Conservation (phyloP, 2,797 vertebrate species). For the Pagetopsis macropterus region DNA sequence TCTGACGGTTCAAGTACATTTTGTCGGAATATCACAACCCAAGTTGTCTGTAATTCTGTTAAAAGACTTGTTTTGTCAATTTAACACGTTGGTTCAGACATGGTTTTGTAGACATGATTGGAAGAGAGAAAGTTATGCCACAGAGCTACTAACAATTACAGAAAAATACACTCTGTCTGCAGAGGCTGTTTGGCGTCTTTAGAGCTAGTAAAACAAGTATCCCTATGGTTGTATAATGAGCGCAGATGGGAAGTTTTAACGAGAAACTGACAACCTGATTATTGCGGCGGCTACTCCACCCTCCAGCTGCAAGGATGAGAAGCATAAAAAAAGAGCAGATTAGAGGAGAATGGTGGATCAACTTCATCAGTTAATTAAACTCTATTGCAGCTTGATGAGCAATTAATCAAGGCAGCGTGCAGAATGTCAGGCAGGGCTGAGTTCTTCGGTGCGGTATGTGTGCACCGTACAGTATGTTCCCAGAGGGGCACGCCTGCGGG, state of each 20-base stretch:
- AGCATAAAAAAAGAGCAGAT: constrained; percentile 70
- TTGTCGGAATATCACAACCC: constrained; percentile 1
- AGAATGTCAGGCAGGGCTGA: constrained; percentile 73
- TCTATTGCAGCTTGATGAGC: constrained; percentile 84
- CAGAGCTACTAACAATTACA: constrained; percentile 37
- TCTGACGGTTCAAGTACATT: constrained; percentile 13
- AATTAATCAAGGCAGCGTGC: constrained; percentile 84
- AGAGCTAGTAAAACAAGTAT: constrained; percentile 61
- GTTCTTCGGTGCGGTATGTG: constrained; percentile 58
- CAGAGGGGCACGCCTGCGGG: constrained; percentile 53
- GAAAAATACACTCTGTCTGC: constrained; percentile 22
- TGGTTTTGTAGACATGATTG: constrained; percentile 38
- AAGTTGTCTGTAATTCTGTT: constrained; percentile 2
- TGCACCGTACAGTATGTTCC: constrained; percentile 58
- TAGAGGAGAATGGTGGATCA: constrained; percentile 78
- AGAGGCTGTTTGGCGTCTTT: constrained; percentile 60
- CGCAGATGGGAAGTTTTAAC: constrained; percentile 71
- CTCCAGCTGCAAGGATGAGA: constrained; percentile 77
- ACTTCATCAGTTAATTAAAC: constrained; percentile 87
- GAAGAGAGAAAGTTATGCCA: constrained; percentile 12
- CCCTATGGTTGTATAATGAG: constrained; percentile 64
- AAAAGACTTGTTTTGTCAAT: constrained; percentile 14
- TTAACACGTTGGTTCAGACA: constrained; percentile 41
- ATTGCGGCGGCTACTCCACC: constrained; percentile 64
- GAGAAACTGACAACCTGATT: constrained; percentile 64